phyloP scores from a whole-genome alignment of 2,888 invertebrate species.

The Enchytraeus crypticus region DNA sequence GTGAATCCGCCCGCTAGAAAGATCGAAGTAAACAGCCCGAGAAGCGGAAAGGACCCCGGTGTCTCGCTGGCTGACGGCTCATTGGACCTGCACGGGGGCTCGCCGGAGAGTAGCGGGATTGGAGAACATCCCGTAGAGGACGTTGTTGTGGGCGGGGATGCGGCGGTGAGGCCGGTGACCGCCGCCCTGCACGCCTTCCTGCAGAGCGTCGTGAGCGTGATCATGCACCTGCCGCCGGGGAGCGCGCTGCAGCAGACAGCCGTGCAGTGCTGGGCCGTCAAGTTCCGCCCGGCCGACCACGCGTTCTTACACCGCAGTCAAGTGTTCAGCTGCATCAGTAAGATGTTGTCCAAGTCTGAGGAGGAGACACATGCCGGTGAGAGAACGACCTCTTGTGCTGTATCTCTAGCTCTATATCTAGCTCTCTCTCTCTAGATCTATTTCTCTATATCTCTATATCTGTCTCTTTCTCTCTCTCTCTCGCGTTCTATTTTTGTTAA shows the following conservation, averaged over 20 bases:
- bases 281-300: conserved; percentile 79
- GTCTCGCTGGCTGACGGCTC: background rate
- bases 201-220: conserved; percentile 83
- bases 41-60: background rate
- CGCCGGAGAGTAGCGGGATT: conserved; percentile 36
- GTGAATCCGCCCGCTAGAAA: no score
- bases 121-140: conserved; percentile 74
- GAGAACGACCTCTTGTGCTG: background rate
- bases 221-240: conserved; percentile 75
- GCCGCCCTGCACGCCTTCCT: conserved; percentile 74
- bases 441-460: no score
- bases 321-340: conserved; percentile 90
- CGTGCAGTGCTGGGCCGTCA: conserved; percentile 83
- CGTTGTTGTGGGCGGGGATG: conserved; percentile 60
- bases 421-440: no score
- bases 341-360: conserved; percentile 83
- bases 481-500: no score
- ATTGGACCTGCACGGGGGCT: background rate
- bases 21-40: no score
- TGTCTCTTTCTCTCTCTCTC: no score
- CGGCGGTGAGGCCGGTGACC: conserved; percentile 52
- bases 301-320: conserved; percentile 82
- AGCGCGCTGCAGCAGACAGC: conserved; percentile 80
- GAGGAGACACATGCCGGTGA: conserved; percentile 11
- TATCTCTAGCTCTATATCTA: background rate